Percentiles rank a stretch among this genome's conserved stretches.
Evolutionary conservation across 2,888 invertebrate genomes (phyloP).

Genomic region (Norana najaformis): DNA sequence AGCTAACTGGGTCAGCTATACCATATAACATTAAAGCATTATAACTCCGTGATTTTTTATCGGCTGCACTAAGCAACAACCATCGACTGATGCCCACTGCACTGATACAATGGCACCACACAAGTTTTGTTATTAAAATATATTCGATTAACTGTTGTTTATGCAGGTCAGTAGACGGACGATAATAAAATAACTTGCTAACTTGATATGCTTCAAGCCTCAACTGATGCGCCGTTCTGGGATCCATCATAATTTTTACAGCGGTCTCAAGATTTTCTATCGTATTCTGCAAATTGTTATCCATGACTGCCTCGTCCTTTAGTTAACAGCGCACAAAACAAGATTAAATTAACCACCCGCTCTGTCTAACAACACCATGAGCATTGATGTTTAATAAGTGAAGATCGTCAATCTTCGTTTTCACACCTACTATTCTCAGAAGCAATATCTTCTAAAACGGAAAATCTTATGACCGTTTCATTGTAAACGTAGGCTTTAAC

Average conservation of each 20-base stretch:
- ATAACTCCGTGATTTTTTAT: not conserved
- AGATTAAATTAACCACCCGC: not conserved
- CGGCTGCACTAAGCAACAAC: not conserved
- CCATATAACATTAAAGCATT: too few species aligned
- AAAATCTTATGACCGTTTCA: too few species aligned
- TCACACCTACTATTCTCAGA: not conserved
- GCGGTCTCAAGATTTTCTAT: not conserved
- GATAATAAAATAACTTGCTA: not conserved
- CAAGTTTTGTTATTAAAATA: not conserved
- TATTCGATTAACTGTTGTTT: not conserved
- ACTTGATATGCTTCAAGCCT: constrained; percentile 31
- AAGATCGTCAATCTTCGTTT: not conserved
- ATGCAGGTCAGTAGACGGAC: not conserved
- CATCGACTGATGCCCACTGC: not conserved
- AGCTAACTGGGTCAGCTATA: too few species aligned
- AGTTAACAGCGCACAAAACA: not conserved
- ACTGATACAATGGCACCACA: not conserved
- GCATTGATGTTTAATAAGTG: not conserved
- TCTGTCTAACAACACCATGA: not conserved
- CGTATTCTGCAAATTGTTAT: not conserved
- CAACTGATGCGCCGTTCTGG: constrained; percentile 25
- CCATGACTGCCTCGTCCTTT: not conserved
- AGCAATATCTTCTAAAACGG: not conserved
- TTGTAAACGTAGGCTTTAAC: too few species aligned
- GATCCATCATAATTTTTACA: constrained; percentile 25